A percentile compares a stretch with the other conserved stretches of the same genome.
phyloP scores from a whole-genome alignment of 2,888 invertebrate species.

The Tetragnatha montana region DNA sequence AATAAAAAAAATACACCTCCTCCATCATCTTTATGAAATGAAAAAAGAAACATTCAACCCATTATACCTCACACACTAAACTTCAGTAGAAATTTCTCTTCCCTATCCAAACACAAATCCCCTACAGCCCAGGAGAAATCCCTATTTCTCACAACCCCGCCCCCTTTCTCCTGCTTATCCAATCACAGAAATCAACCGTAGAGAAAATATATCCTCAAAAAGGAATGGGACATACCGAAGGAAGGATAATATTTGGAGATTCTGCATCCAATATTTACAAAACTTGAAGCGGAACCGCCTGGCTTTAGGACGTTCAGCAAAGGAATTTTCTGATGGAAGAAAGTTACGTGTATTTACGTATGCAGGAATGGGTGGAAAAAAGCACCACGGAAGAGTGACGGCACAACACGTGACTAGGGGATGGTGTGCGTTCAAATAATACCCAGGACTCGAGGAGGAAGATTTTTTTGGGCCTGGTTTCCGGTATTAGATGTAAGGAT shows the following conservation, averaged over 20 bases:
- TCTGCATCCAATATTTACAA: conserved; percentile 39
- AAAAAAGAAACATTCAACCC: too few relatives aligned
- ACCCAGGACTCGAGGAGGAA: not conserved
- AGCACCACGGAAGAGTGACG: not conserved
- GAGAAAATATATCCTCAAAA: not conserved
- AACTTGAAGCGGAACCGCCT: conserved; percentile 7
- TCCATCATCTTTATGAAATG: too few relatives aligned
- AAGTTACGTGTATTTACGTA: conserved; percentile 5
- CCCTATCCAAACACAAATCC: not conserved
- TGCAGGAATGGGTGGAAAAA: not conserved
- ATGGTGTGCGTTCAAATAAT: not conserved
- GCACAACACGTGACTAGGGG: not conserved
- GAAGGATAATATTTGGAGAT: conserved; percentile 34
- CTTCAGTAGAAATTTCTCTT: not conserved
- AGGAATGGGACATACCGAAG: not conserved
- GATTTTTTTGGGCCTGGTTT: not conserved
- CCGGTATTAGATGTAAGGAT: not conserved
- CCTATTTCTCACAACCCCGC: not conserved
- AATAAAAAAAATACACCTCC: too few relatives aligned
- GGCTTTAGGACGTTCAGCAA: not conserved
- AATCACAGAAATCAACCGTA: conserved; percentile 12
- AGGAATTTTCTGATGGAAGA: conserved; percentile 5
- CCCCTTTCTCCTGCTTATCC: not conserved
- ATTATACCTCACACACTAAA: not conserved
- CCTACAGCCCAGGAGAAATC: not conserved